Percentiles rank a stretch among this genome's conserved stretches.
Conservation (phyloP, 92 coral and sea anemone genomes). For the Heliopora coerulea region DNA sequence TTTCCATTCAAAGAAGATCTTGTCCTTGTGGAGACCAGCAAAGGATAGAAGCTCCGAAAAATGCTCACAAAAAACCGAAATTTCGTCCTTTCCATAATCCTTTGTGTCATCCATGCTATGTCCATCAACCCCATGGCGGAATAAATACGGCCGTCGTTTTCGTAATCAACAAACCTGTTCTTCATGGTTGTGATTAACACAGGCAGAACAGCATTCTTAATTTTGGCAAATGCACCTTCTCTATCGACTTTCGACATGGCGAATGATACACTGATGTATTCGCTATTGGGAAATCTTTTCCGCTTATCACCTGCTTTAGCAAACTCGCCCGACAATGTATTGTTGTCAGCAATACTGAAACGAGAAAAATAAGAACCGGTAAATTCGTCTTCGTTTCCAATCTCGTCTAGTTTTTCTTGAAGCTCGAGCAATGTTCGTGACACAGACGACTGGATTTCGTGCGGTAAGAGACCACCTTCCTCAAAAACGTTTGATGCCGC, state of each 20-base stretch:
- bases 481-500: slow-evolving; percentile 44
- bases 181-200: too few species aligned
- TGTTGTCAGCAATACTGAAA: slow-evolving; percentile 2
- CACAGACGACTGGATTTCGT: slow-evolving; percentile 26
- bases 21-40: too few species aligned
- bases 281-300: not conserved
- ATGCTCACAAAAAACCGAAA: too few species aligned
- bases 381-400: not conserved
- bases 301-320: slow-evolving; percentile 11
- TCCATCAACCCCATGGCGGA: too few species aligned
- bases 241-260: not conserved
- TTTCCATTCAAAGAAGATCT: too few species aligned
- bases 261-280: not conserved
- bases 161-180: too few species aligned
- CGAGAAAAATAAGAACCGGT: not conserved
- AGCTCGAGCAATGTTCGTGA: not conserved
- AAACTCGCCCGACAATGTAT: slow-evolving; percentile 2
- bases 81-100: too few species aligned
- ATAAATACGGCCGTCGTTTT: too few species aligned
- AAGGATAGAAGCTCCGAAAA: too few species aligned
- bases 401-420: slow-evolving; percentile 1
- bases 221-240: too few species aligned
- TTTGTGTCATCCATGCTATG: too few species aligned
- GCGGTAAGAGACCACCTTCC: slow-evolving; percentile 33
- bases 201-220: too few species aligned